Conservation (phyloP, 2,888 invertebrate species). For the Leucophenga montana region DNA sequence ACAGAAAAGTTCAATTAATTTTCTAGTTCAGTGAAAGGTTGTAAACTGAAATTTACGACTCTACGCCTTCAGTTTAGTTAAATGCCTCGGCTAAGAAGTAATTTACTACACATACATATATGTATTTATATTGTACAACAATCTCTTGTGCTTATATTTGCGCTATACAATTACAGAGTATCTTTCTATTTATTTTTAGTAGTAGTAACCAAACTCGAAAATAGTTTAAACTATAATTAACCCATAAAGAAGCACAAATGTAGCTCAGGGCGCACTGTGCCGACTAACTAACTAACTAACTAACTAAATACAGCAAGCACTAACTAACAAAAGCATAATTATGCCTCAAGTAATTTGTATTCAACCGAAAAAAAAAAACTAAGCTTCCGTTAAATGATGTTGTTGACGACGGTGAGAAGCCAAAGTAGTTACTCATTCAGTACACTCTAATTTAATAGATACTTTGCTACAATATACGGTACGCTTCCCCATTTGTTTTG, state of each 20-base stretch:
- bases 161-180: background rate
- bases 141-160: no score
- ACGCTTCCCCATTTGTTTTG: background rate
- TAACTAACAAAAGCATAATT: background rate
- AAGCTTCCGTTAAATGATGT: slow-evolving; percentile 21
- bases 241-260: slow-evolving; percentile 18
- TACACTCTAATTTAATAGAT: background rate
- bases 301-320: background rate
- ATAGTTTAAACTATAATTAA: slow-evolving; percentile 28
- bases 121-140: background rate
- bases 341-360: slow-evolving; percentile 12
- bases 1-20: no score
- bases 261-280: no score
- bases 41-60: no score
- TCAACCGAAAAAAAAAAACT: background rate
- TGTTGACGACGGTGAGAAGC: background rate
- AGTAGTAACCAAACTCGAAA: background rate
- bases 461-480: no score
- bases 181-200: background rate
- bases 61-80: no score
- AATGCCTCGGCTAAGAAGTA: background rate
- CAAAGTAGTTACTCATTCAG: slow-evolving; percentile 5
- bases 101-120: background rate
- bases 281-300: no score
- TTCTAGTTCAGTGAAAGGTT: no score